Base-by-base conservation (phyloP, 53 echinoderm and acorn worm genomes). In the Actinopyga echinites region DNA sequence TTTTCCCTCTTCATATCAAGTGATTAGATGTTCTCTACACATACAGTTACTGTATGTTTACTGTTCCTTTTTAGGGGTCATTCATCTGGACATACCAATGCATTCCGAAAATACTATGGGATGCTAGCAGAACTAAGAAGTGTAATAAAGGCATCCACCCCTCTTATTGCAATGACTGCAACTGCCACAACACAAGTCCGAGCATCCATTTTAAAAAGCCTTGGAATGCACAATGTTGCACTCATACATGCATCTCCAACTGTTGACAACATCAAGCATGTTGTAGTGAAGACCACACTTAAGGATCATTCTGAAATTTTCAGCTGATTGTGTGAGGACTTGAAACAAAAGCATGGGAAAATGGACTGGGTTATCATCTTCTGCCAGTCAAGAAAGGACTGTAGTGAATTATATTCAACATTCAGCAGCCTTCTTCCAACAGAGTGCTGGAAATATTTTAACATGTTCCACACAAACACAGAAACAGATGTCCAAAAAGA, bases 381-480 rank as follows among this genome's bases (percentile, higher is more conserved):
- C n/a, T n/a, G n/a, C n/a, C n/a, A n/a, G n/a, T n/a, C n/a, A n/a
- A n/a, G n/a, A n/a, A 69, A 35, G 23, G 69, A 69, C 37, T 69
- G 69, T 33, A 69, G 69, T 40, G 69, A 69, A 28, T 43, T 90
- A 28, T 84, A 83, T 29, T 64, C 49, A 10, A 64, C 65, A 24
- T 83, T 83, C 44, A 52, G 17, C 13, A 26, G 43, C 52, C 19
- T 17, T 65, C 53, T 65, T 65, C 83, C 65, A 22, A 28, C 40
- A 44, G 19, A 44, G 15, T 44, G 49, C 23, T 42, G 22, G 40
- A 32, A 35, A 40, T 37, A 69, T 33, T 69, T 90, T 5, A 44
- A 90, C 26, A 90, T 90, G 90, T 90, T 63, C 21, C 90, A 86
- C 86, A 82, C 82, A 0, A 86, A 86, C 31, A 90, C 90, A 10